Percentiles rank a stretch among this genome's conserved stretches.
phyloP scores from a whole-genome alignment of 2,113 vertebrate genomes.

The Terrapene triunguis region DNA sequence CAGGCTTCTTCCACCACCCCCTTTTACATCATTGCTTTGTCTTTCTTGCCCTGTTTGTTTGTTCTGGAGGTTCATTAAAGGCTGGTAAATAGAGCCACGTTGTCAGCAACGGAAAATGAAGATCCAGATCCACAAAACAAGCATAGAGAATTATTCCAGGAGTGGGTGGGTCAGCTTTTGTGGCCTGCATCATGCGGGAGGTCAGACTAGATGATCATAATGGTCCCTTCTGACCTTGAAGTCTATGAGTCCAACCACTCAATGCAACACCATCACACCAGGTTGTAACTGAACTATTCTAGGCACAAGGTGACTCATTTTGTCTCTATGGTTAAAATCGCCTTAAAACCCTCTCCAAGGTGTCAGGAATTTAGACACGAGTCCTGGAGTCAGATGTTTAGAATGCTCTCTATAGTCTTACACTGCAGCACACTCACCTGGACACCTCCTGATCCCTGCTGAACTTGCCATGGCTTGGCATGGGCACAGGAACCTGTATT shows the following conservation, averaged over 20 bases:
- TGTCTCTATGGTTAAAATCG: neutral
- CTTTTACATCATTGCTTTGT: neutral
- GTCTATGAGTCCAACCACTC: neutral
- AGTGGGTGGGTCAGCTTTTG: too few species aligned
- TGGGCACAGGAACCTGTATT: rapidly evolving
- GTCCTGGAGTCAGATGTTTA: neutral
- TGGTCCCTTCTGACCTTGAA: too few species aligned
- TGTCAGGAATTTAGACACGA: neutral
- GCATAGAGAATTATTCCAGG: too few species aligned
- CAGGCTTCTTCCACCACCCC: neutral
- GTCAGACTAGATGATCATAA: too few species aligned
- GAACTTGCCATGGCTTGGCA: neutral
- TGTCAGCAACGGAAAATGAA: neutral
- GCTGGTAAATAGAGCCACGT: neutral
- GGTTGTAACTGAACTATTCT: neutral
- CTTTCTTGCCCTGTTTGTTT: neutral
- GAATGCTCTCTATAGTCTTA: neutral
- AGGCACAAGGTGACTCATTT: neutral
- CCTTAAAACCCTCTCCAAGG: neutral
- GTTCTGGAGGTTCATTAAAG: neutral
- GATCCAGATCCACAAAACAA: neutral
- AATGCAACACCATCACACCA: neutral
- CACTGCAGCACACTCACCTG: neutral
- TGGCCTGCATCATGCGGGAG: too few species aligned
- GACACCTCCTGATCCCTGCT: neutral